Evolutionary conservation across 2,113 vertebrate species (phyloP).

Genomic region (Lucifuga dentata): DNA sequence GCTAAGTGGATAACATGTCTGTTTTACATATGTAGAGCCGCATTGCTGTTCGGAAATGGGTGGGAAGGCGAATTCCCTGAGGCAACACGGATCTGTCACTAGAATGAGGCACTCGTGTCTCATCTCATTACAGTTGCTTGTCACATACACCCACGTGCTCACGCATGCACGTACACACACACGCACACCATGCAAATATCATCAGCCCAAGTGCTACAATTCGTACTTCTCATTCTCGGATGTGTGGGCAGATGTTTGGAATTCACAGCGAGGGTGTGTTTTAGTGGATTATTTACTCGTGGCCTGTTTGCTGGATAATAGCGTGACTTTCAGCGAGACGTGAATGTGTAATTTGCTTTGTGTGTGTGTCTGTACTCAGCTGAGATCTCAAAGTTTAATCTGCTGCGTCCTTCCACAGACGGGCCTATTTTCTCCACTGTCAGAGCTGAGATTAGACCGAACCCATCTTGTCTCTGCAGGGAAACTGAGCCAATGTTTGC

Average conservation of each 20-base stretch:
- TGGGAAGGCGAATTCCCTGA: slow-evolving; percentile 4
- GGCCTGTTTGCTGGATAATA: slow-evolving; percentile 28
- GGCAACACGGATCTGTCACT: slow-evolving; percentile 24
- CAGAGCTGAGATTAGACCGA: slow-evolving; percentile 12
- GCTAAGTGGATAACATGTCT: slow-evolving; percentile 18
- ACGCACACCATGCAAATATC: slow-evolving; percentile 13
- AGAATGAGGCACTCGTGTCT: slow-evolving; percentile 32
- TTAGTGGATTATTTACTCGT: slow-evolving; percentile 8
- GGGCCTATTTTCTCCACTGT: neutral
- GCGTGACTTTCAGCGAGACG: neutral
- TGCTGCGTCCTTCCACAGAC: neutral
- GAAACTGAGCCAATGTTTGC: slow-evolving; percentile 17
- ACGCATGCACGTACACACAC: slow-evolving; percentile 10
- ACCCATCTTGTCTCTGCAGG: slow-evolving; percentile 25
- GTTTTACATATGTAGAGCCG: neutral
- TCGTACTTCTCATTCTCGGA: slow-evolving; percentile 24
- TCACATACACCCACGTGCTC: slow-evolving; percentile 40
- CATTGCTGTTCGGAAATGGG: slow-evolving; percentile 9
- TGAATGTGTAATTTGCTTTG: neutral
- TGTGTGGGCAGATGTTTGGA: slow-evolving; percentile 33
- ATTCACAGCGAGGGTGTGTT: slow-evolving; percentile 6
- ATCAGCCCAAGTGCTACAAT: slow-evolving; percentile 13
- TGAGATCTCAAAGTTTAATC: neutral
- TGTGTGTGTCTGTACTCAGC: neutral
- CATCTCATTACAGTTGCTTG: slow-evolving; percentile 38